Percentiles rank a stretch among this genome's conserved stretches.
phyloP scores from a whole-genome alignment of 2,113 vertebrate genomes.

The Oriolus oriolus region DNA sequence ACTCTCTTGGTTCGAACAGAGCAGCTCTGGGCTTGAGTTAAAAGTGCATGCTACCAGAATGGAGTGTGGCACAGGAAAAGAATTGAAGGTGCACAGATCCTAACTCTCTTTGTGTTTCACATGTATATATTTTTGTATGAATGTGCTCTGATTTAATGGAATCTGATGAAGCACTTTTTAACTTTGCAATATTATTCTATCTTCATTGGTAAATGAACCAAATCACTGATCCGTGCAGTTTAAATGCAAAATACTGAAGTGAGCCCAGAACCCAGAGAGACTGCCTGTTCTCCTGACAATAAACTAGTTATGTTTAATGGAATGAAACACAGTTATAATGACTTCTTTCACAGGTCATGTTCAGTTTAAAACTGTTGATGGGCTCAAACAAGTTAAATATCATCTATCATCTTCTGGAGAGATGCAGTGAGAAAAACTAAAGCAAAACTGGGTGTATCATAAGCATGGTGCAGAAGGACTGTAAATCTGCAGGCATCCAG shows the following conservation, averaged over 20 bases:
- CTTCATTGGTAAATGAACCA: conserved; percentile 78
- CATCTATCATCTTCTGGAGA: conserved; percentile 59
- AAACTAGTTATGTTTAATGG: conserved; percentile 81
- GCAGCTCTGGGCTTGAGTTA: not conserved
- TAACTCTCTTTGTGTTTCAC: not conserved
- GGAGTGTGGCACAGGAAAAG: not conserved
- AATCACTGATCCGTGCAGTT: conserved; percentile 74
- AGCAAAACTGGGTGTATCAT: not conserved
- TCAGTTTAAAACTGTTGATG: conserved; percentile 76
- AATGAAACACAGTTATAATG: conserved; percentile 79
- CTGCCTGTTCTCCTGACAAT: conserved; percentile 75
- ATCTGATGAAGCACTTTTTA: conserved; percentile 77
- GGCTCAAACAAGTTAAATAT: conserved; percentile 71
- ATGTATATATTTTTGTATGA: conserved; percentile 10
- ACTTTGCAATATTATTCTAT: conserved; percentile 75
- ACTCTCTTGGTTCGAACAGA: rapidly evolving
- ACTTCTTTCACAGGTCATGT: conserved; percentile 79
- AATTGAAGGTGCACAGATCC: not conserved
- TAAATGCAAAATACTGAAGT: conserved; percentile 75
- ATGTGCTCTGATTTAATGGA: conserved; percentile 68
- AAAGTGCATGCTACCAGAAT: not conserved
- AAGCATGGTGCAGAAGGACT: not conserved
- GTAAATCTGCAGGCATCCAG: not conserved
- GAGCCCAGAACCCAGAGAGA: conserved; percentile 69
- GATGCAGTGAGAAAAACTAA: not conserved